These are phyloP conservation scores for Oscheius sp. DNA, from an alignment of 2,888 invertebrate genomes.

Conservation along the genomic window DNA sequence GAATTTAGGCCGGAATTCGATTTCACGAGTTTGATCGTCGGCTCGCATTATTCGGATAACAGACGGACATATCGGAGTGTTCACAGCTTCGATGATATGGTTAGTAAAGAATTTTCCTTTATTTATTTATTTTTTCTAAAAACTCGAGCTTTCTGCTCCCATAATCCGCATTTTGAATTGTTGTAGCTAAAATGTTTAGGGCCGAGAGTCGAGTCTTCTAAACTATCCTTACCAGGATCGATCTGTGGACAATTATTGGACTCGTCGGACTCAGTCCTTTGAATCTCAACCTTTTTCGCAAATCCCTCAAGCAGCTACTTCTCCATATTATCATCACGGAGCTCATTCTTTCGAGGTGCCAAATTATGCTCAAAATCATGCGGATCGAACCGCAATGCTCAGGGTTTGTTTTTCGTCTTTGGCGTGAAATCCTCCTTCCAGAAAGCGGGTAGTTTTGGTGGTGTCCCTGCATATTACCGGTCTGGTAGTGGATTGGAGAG, in stretches of 20 bases:
- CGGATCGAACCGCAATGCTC: conserved; percentile 21
- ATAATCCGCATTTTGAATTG: too few species aligned
- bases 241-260: conserved; percentile 13
- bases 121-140: not conserved
- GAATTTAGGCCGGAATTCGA: conserved; percentile 27
- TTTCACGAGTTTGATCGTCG: conserved; percentile 20
- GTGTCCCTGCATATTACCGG: conserved; percentile 31
- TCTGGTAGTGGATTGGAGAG: conserved; percentile 4
- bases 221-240: not conserved
- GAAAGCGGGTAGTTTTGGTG: conserved; percentile 51
- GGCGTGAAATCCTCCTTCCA: conserved; percentile 20
- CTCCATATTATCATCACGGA: not conserved
- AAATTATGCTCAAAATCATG: not conserved
- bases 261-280: conserved; percentile 16
- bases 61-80: not conserved
- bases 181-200: too few species aligned
- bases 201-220: not conserved
- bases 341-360: conserved; percentile 9
- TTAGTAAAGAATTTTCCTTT: not conserved
- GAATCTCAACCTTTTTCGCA: not conserved
- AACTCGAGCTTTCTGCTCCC: not conserved
- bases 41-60: not conserved
- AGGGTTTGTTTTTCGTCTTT: not conserved
- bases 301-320: too few species aligned
- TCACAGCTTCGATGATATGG: conserved; percentile 23